Percentiles rank a stretch among this genome's conserved stretches.
Evolutionary conservation across 2,113 vertebrate genomes (phyloP).

Genomic region (Ptilonorhynchus violaceus): DNA sequence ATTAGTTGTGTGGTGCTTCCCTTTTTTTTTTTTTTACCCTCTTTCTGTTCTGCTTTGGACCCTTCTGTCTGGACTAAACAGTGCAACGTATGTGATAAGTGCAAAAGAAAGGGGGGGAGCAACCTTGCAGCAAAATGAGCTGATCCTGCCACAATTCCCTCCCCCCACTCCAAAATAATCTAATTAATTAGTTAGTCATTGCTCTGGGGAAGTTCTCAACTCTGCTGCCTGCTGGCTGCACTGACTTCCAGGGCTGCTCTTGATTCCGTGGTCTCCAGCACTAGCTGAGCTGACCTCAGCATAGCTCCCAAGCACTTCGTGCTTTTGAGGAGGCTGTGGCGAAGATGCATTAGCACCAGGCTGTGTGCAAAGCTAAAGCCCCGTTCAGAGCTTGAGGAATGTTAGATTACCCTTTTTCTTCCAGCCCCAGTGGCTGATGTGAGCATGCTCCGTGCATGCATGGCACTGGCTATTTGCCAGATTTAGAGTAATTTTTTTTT

Average conservation of each 20-base stretch:
- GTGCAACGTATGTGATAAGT: fast-evolving
- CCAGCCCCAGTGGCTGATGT: background rate
- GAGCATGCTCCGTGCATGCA: constrained; percentile 40
- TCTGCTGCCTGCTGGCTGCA: background rate
- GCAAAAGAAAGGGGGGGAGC: background rate
- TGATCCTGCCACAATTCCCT: background rate
- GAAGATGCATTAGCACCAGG: background rate
- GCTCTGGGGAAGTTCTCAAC: background rate
- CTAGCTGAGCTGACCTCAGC: fast-evolving
- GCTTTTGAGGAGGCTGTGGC: background rate
- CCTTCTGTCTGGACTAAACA: background rate
- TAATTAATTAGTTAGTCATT: background rate
- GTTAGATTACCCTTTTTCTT: background rate
- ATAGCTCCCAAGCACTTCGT: fast-evolving
- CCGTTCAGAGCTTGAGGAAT: background rate
- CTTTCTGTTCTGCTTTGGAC: background rate
- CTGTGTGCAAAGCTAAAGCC: background rate
- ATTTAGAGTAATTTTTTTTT: constrained; percentile 58
- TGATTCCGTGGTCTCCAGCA: fast-evolving
- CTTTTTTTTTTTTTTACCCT: background rate
- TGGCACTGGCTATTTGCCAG: constrained; percentile 74
- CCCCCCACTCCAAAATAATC: background rate
- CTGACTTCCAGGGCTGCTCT: background rate
- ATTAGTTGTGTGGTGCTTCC: background rate
- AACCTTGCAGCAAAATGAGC: background rate